A percentile compares a stretch with the other conserved stretches of the same genome.
Evolutionary conservation across 2,113 vertebrate species (phyloP).

Genomic region (Pterocles orientalis): DNA sequence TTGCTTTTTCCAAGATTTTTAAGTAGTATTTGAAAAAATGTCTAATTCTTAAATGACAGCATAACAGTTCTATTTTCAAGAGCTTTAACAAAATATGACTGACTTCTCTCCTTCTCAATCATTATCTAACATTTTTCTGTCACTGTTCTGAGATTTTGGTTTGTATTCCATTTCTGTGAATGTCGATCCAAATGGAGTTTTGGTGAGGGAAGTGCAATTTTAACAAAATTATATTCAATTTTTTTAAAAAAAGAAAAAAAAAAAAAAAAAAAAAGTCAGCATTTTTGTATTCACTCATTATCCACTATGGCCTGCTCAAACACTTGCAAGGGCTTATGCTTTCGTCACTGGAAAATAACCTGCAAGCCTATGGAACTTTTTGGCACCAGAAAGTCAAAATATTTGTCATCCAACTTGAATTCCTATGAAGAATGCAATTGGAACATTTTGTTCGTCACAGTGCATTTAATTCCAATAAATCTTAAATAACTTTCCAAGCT

Average conservation of each 20-base stretch:
- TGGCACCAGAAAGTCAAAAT: neutral
- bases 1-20: neutral
- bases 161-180: neutral
- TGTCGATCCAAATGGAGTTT: neutral
- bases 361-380: neutral
- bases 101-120: neutral
- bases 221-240: neutral
- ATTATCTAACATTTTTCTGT: neutral
- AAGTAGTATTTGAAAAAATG: neutral
- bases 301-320: neutral
- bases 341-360: neutral
- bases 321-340: neutral
- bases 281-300: neutral
- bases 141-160: neutral
- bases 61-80: neutral
- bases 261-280: neutral
- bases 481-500: neutral
- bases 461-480: neutral
- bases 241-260: neutral
- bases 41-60: neutral
- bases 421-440: neutral
- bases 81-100: neutral
- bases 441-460: accelerated
- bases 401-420: neutral
- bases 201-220: neutral